Conservation (phyloP, 2,888 invertebrate species). For the Baronia brevicornis region DNA sequence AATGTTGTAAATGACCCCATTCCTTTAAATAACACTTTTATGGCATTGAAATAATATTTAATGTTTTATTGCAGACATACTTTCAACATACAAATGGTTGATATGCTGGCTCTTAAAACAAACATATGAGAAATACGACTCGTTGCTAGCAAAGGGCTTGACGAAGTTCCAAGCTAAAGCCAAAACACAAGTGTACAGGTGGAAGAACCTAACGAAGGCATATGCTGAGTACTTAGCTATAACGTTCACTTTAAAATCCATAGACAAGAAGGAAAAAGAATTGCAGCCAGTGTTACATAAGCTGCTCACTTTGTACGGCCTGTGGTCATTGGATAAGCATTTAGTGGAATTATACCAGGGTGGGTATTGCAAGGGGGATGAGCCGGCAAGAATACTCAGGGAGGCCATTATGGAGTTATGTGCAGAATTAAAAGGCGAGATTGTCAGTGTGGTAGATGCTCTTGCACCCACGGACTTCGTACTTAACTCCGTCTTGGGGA, state of each 20-base stretch:
- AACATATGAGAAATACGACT: slow-evolving; percentile 78
- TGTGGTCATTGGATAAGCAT: slow-evolving; percentile 79
- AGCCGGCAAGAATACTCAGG: slow-evolving; percentile 77
- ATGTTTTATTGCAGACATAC: slow-evolving; percentile 74
- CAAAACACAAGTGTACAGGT: slow-evolving; percentile 87
- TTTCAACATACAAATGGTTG: slow-evolving; percentile 87
- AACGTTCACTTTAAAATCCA: slow-evolving; percentile 65
- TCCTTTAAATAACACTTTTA: too few relatives aligned
- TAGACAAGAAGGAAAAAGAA: slow-evolving; percentile 46
- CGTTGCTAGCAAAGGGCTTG: slow-evolving; percentile 70
- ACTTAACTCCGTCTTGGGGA: slow-evolving; percentile 89
- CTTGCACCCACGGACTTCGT: slow-evolving; percentile 93
- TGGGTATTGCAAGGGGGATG: slow-evolving; percentile 70
- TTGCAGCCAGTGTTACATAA: slow-evolving; percentile 69
- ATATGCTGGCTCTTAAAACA: slow-evolving; percentile 85
- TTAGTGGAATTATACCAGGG: slow-evolving; percentile 83
- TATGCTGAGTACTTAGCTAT: slow-evolving; percentile 84
- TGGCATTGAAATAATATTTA: slow-evolving; percentile 5
- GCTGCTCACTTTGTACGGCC: slow-evolving; percentile 50
- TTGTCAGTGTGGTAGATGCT: slow-evolving; percentile 87
- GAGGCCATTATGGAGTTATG: slow-evolving; percentile 82
- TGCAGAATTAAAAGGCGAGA: slow-evolving; percentile 80
- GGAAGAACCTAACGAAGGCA: slow-evolving; percentile 82
- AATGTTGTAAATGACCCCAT: too few relatives aligned
- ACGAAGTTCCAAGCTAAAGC: slow-evolving; percentile 86